A percentile compares a stretch with the other conserved stretches of the same genome.
phyloP scores from a whole-genome alignment of 2,797 vertebrate species.

The Gymnopithys bicolor region DNA sequence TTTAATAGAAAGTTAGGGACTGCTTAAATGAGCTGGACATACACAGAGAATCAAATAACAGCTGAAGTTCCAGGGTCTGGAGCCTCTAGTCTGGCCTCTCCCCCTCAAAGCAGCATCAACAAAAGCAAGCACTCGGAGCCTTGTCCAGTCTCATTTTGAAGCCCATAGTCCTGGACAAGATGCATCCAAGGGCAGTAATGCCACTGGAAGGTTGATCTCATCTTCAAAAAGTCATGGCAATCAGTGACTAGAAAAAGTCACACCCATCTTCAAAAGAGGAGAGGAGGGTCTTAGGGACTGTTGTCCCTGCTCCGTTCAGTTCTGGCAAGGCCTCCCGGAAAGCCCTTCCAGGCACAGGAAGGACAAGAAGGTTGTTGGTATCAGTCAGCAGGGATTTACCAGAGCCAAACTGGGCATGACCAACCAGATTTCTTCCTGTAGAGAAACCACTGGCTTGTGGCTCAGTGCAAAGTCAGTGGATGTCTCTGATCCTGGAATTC shows the following conservation, averaged over 20 bases:
- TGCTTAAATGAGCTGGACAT: neutral
- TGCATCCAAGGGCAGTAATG: neutral
- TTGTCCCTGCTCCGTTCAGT: neutral
- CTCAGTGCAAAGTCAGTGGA: neutral
- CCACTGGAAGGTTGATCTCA: neutral
- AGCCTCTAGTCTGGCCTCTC: neutral
- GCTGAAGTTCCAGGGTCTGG: neutral
- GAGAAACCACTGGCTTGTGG: neutral
- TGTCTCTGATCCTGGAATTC: neutral
- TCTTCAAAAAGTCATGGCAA: neutral
- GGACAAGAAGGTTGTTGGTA: neutral
- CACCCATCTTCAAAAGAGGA: neutral
- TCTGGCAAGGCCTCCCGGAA: neutral
- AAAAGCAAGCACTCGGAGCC: neutral
- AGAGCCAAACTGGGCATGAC: neutral
- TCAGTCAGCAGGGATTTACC: neutral
- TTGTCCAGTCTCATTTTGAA: neutral
- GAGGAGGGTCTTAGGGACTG: neutral
- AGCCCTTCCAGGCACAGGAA: neutral
- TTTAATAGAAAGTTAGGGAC: neutral
- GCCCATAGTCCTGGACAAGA: neutral
- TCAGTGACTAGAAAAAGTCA: neutral
- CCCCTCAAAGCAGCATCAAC: neutral
- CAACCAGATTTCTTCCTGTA: neutral
- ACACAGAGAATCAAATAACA: fast-evolving